A percentile compares a stretch with the other conserved stretches of the same genome.
Evolutionary conservation across 2,797 vertebrate genomes (phyloP).

Genomic region (Carcharodon carcharias): DNA sequence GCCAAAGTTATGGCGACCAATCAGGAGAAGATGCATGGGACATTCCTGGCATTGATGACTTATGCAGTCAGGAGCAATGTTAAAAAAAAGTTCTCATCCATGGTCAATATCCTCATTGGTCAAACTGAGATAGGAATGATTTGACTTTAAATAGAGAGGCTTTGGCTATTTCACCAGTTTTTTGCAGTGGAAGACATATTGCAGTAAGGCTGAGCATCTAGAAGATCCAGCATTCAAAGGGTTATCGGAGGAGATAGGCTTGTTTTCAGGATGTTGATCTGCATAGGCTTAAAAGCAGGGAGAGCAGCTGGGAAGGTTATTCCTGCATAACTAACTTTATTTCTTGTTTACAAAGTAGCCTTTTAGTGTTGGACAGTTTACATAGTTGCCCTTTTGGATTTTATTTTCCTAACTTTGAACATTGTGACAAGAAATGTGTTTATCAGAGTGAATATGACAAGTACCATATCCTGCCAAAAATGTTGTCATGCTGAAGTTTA

Average conservation of each 20-base stretch:
- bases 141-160: too few species aligned
- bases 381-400: slow-evolving; percentile 25
- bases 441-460: slow-evolving; percentile 12
- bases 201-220: background rate
- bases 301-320: slow-evolving; percentile 32
- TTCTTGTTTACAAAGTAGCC: slow-evolving; percentile 35
- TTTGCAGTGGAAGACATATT: background rate
- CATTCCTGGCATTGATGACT: too few species aligned
- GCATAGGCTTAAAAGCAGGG: background rate
- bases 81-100: background rate
- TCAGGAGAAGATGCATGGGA: background rate
- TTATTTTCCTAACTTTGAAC: slow-evolving; percentile 27
- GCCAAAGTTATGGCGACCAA: background rate
- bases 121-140: background rate
- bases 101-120: background rate
- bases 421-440: slow-evolving; percentile 11
- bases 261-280: background rate
- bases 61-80: background rate
- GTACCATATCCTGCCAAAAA: background rate
- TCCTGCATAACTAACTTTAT: background rate
- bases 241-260: background rate
- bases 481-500: background rate
- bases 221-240: background rate
- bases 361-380: slow-evolving; percentile 35
- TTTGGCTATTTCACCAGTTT: too few species aligned